A percentile compares a stretch with the other conserved stretches of the same genome.
These are phyloP conservation scores for Teleiodes luculella DNA, from an alignment of 2,888 invertebrate species.

Conservation along the genomic window DNA sequence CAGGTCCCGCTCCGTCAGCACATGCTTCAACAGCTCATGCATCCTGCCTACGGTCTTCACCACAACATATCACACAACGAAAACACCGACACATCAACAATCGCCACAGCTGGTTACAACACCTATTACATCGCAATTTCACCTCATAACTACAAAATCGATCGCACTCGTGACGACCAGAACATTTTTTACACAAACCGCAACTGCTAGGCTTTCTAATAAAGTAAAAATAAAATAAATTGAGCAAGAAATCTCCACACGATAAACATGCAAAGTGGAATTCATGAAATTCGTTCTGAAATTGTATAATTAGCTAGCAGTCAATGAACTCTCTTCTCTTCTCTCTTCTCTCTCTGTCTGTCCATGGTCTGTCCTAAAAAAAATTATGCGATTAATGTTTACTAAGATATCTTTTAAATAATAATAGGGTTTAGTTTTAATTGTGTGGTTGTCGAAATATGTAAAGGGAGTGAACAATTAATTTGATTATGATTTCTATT, in stretches of 20 bases:
- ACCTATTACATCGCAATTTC: conserved; percentile 8
- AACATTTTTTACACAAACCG: conserved; percentile 21
- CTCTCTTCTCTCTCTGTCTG: too few species aligned
- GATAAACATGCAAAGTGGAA: conserved; percentile 27
- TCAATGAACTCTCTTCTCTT: conserved; percentile 34
- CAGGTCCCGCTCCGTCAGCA: conserved; percentile 92
- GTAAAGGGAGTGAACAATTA: too few species aligned
- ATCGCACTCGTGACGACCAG: background rate
- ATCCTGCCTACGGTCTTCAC: conserved; percentile 71
- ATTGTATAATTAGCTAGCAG: conserved; percentile 23
- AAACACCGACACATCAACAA: conserved; percentile 42
- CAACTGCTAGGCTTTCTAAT: conserved; percentile 24
- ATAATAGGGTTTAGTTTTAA: too few species aligned
- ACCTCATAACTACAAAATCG: background rate
- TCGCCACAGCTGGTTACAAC: conserved; percentile 12
- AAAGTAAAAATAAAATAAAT: conserved; percentile 31
- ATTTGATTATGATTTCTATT: too few species aligned
- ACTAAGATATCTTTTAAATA: too few species aligned
- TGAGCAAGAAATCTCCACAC: conserved; percentile 33
- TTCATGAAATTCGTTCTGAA: conserved; percentile 41
- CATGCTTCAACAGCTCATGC: conserved; percentile 95
- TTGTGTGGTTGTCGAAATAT: too few species aligned
- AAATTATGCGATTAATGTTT: too few species aligned
- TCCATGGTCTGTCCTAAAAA: too few species aligned
- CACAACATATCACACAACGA: conserved; percentile 27